Evolutionary conservation across 2,888 invertebrate species (phyloP).

Genomic region (Phaonia tiefii): DNA sequence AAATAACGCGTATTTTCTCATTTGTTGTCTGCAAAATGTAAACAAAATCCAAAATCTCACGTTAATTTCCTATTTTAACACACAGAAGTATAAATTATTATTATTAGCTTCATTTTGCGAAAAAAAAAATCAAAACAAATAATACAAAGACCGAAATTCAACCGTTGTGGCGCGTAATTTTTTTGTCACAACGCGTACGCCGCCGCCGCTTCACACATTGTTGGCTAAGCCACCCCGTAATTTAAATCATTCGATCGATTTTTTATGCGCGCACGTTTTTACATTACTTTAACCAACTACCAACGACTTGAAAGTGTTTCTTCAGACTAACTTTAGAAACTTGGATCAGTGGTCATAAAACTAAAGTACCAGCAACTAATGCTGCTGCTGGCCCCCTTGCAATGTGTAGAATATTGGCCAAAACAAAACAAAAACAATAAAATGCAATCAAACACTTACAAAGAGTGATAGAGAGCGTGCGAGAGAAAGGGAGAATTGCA

Average conservation of each 20-base stretch:
- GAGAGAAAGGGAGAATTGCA: neutral
- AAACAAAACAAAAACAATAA: too few relatives aligned
- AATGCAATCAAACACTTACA: neutral
- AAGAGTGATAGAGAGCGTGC: neutral
- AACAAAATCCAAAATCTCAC: slow-evolving; percentile 50
- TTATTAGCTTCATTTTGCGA: slow-evolving; percentile 11
- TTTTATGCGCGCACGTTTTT: neutral
- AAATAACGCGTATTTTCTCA: slow-evolving; percentile 57
- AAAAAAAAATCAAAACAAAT: slow-evolving; percentile 1
- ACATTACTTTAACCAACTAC: slow-evolving; percentile 27
- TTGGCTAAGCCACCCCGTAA: neutral
- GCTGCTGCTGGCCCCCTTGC: neutral
- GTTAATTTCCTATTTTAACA: slow-evolving; percentile 47
- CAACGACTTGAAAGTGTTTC: slow-evolving; percentile 57
- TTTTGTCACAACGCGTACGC: neutral
- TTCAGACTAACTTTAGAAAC: slow-evolving; percentile 62
- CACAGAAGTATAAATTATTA: slow-evolving; percentile 15
- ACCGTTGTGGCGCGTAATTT: slow-evolving; percentile 15
- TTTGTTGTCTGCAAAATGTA: slow-evolving; percentile 8
- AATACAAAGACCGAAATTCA: neutral
- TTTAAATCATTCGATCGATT: neutral
- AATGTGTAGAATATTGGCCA: neutral
- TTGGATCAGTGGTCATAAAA: slow-evolving; percentile 47
- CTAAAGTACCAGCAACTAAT: slow-evolving; percentile 10
- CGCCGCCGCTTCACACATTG: neutral